Conservation (phyloP, 1,140 invertebrate species). For the Marisa cornuarietis region DNA sequence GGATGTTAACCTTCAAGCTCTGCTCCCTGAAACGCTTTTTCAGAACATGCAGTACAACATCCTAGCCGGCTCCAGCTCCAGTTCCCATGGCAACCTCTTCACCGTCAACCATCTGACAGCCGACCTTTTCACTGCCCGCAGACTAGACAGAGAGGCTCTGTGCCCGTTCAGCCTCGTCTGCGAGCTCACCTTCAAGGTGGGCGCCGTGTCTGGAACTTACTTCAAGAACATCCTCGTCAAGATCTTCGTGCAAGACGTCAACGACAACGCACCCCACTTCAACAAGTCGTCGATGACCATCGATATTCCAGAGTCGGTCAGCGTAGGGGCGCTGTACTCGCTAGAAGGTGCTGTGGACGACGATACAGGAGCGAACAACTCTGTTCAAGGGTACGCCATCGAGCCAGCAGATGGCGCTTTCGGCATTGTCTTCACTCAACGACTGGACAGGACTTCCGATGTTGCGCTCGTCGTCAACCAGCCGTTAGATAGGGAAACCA, state of each 20-base stretch:
- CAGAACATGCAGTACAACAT: constrained; percentile 35
- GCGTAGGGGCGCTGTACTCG: constrained; percentile 41
- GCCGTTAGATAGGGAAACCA: constrained; percentile 46
- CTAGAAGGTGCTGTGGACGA: constrained; percentile 52
- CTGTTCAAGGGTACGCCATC: constrained; percentile 47
- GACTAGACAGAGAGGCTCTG: constrained; percentile 40
- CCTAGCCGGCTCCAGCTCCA: constrained; percentile 24
- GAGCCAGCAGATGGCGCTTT: constrained; percentile 41
- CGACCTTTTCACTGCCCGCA: constrained; percentile 72
- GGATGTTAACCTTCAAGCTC: constrained; percentile 38
- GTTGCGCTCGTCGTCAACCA: constrained; percentile 46
- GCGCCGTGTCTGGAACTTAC: constrained; percentile 41
- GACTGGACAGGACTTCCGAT: constrained; percentile 47
- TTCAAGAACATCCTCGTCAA: constrained; percentile 45
- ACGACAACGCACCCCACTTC: constrained; percentile 58
- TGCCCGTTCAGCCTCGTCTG: constrained; percentile 50
- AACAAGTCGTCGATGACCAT: constrained; percentile 35
- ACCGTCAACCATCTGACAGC: constrained; percentile 90
- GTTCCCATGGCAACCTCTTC: constrained; percentile 67
- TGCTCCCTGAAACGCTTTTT: constrained; percentile 17
- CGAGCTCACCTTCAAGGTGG: constrained; percentile 41
- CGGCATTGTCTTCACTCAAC: constrained; percentile 44
- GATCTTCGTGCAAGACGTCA: constrained; percentile 50
- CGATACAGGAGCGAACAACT: constrained; percentile 47
- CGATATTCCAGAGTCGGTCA: constrained; percentile 51